Conservation (phyloP, 2,888 invertebrate species). For the Hypolimnas misippus region DNA sequence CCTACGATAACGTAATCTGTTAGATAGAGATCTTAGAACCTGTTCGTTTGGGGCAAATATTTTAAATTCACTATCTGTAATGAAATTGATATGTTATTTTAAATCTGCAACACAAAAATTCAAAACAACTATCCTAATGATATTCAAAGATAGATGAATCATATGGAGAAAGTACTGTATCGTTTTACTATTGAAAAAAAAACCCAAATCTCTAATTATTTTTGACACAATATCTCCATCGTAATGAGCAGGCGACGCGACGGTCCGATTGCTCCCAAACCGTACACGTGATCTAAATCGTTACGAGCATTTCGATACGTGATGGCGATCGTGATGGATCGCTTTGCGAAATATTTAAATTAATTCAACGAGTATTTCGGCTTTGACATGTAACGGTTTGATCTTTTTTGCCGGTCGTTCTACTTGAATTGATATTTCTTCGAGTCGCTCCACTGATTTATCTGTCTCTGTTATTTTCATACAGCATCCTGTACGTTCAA, state of each 20-base stretch:
- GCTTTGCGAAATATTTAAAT: constrained; percentile 16
- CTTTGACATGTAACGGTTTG: constrained; percentile 20
- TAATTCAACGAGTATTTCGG: constrained; percentile 12
- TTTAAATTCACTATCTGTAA: not conserved
- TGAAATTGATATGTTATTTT: no score
- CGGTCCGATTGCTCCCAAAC: not conserved
- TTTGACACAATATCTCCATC: constrained; percentile 11
- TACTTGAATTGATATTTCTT: constrained; percentile 11
- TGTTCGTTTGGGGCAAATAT: not conserved
- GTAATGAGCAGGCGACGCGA: not conserved
- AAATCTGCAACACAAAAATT: not conserved
- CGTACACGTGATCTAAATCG: constrained; percentile 5
- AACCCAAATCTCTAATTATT: constrained; percentile 7
- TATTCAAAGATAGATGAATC: not conserved
- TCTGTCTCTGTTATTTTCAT: constrained; percentile 3
- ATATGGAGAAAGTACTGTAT: constrained; percentile 5
- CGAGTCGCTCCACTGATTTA: constrained; percentile 5
- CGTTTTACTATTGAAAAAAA: not conserved
- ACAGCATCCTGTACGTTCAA: constrained; percentile 2
- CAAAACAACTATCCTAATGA: not conserved
- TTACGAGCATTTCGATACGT: not conserved
- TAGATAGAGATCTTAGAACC: not conserved
- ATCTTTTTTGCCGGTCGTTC: constrained; percentile 21
- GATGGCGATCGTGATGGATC: constrained; percentile 20
- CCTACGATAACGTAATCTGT: not conserved